phyloP scores from a whole-genome alignment of 2,888 invertebrate genomes.

The Thymelicus acteon region DNA sequence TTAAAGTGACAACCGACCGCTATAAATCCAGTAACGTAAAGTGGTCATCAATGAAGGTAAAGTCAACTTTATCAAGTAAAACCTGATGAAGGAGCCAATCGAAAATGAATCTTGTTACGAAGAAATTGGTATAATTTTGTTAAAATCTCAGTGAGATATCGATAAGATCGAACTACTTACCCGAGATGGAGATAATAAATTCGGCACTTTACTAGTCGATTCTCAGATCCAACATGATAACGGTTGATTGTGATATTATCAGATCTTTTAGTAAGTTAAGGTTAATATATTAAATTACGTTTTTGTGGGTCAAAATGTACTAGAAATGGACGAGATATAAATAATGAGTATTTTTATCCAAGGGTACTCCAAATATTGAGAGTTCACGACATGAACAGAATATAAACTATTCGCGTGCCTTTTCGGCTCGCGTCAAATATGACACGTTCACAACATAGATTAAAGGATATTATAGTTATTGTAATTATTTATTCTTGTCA shows the following conservation, averaged over 20 bases:
- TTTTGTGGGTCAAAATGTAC: background rate
- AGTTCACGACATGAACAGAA: background rate
- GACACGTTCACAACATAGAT: background rate
- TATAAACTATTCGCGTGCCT: background rate
- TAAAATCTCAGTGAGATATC: conserved; percentile 44
- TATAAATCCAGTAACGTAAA: conserved; percentile 62
- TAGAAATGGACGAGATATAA: background rate
- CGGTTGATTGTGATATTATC: conserved; percentile 17
- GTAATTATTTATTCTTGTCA: background rate
- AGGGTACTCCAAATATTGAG: background rate
- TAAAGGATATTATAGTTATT: background rate
- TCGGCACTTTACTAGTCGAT: conserved; percentile 53
- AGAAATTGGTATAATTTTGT: conserved; percentile 54
- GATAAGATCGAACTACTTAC: conserved; percentile 61
- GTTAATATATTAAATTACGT: background rate
- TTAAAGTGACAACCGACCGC: conserved; percentile 53
- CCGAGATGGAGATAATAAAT: conserved; percentile 56
- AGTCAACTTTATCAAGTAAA: conserved; percentile 57
- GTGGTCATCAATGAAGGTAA: conserved; percentile 57
- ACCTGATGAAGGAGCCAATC: conserved; percentile 42
- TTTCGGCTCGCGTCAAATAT: conserved; percentile 8
- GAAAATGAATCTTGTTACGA: conserved; percentile 59
- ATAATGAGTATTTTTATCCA: background rate
- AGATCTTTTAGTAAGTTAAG: conserved; percentile 1
- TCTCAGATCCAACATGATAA: conserved; percentile 53